A percentile compares a stretch with the other conserved stretches of the same genome.
Evolutionary conservation across 2,113 vertebrate genomes (phyloP).

Genomic region (Ochotona curzoniae): DNA sequence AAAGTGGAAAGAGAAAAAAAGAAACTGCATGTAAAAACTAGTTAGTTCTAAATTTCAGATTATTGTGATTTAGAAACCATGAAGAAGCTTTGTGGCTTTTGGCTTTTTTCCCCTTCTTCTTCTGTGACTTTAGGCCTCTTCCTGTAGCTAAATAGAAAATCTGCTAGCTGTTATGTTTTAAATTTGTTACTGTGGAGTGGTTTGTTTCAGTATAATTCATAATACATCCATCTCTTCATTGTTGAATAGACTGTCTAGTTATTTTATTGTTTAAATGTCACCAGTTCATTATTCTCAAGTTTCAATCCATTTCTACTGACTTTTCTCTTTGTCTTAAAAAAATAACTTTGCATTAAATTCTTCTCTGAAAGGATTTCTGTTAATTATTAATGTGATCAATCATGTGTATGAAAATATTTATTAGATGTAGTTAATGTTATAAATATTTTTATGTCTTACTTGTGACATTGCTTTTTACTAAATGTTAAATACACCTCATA

Average conservation of each 20-base stretch:
- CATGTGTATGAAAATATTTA: conserved; percentile 53
- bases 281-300: conserved; percentile 44
- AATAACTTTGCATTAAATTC: conserved; percentile 64
- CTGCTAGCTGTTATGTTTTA: conserved; percentile 46
- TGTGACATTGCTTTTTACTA: conserved; percentile 29
- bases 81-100: conserved; percentile 6
- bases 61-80: conserved; percentile 53
- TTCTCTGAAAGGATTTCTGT: conserved; percentile 58
- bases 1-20: background rate
- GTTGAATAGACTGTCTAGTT: conserved; percentile 43
- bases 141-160: conserved; percentile 58
- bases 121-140: conserved; percentile 47
- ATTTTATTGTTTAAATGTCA: conserved; percentile 42
- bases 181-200: conserved; percentile 45
- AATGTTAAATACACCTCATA: background rate
- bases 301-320: conserved; percentile 53
- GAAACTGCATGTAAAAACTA: background rate
- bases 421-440: background rate
- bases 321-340: conserved; percentile 55
- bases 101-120: background rate
- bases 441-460: conserved; percentile 47
- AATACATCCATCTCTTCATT: conserved; percentile 45
- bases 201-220: conserved; percentile 60
- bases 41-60: conserved; percentile 32
- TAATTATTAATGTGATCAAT: conserved; percentile 73